phyloP scores from a whole-genome alignment of 2,888 invertebrate genomes.

The Octodonta nipae region DNA sequence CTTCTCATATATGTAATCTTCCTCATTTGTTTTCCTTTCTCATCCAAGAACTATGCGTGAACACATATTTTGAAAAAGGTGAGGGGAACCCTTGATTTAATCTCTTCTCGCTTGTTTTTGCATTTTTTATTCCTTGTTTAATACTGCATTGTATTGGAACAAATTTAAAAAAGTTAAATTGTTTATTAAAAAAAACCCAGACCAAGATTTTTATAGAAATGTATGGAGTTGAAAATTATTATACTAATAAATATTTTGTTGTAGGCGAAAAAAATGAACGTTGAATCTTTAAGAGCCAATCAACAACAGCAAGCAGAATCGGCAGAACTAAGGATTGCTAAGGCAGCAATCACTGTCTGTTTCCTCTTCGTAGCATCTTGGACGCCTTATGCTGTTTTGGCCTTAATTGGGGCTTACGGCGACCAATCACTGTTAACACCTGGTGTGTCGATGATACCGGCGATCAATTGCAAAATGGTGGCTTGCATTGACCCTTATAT shows the following conservation, averaged over 20 bases:
- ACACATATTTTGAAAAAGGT: no score
- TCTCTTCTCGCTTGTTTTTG: no score
- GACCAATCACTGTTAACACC: constrained; percentile 59
- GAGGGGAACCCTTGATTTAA: no score
- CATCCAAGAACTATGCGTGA: no score
- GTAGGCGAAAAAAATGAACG: constrained; percentile 81
- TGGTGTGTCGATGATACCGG: constrained; percentile 73
- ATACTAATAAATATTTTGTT: background rate
- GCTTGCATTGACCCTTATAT: constrained; percentile 87
- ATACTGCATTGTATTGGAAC: constrained; percentile 3
- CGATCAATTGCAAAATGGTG: constrained; percentile 73
- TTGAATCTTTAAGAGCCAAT: constrained; percentile 65
- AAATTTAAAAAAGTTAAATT: no score
- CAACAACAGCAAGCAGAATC: constrained; percentile 53
- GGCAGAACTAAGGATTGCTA: constrained; percentile 73
- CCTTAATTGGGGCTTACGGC: constrained; percentile 72
- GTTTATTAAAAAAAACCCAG: no score
- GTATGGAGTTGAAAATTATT: background rate
- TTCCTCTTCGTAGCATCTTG: constrained; percentile 75
- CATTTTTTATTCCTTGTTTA: constrained; percentile 1
- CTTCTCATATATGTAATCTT: no score
- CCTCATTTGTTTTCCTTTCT: no score
- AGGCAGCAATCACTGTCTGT: constrained; percentile 76
- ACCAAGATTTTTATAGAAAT: no score
- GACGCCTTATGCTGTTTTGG: constrained; percentile 78